Evolutionary conservation across 2,888 invertebrate genomes (phyloP).

Genomic region (Oxystoma pomonae): DNA sequence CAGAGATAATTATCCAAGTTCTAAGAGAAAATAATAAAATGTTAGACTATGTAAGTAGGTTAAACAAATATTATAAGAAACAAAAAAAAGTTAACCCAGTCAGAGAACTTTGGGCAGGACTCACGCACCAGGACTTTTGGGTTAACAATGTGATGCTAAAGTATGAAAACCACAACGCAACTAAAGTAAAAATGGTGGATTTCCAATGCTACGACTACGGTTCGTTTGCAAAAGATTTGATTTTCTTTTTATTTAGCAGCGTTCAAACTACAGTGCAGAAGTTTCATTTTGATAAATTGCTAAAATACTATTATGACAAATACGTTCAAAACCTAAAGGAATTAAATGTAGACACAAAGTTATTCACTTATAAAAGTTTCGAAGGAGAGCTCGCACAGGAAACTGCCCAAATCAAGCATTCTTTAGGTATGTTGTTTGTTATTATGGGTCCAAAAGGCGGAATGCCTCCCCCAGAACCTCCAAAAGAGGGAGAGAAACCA

Average conservation of each 20-base stretch:
- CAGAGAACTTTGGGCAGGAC: conserved; percentile 45
- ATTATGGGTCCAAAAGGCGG: conserved; percentile 22
- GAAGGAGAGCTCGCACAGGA: conserved; percentile 41
- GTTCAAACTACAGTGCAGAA: conserved; percentile 43
- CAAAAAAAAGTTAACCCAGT: conserved; percentile 3
- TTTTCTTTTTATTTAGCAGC: conserved; percentile 53
- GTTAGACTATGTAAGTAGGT: background rate
- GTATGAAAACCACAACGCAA: conserved; percentile 37
- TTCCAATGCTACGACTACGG: conserved; percentile 53
- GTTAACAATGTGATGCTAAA: conserved; percentile 56
- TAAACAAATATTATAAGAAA: background rate
- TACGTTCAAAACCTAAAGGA: conserved; percentile 44
- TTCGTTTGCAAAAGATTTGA: conserved; percentile 50
- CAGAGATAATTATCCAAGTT: background rate
- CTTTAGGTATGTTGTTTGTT: conserved; percentile 41
- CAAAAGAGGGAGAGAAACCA: conserved; percentile 1
- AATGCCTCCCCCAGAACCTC: background rate
- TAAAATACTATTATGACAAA: conserved; percentile 49
- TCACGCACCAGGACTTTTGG: conserved; percentile 56
- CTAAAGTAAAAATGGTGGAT: conserved; percentile 49
- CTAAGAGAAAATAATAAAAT: conserved; percentile 9
- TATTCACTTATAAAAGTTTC: conserved; percentile 44
- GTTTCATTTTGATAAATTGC: conserved; percentile 46
- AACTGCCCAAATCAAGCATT: conserved; percentile 44
- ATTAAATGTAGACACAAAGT: conserved; percentile 33